These are phyloP conservation scores for Alsophila aescularia DNA, from an alignment of 2,888 invertebrate species.

Conservation along the genomic window DNA sequence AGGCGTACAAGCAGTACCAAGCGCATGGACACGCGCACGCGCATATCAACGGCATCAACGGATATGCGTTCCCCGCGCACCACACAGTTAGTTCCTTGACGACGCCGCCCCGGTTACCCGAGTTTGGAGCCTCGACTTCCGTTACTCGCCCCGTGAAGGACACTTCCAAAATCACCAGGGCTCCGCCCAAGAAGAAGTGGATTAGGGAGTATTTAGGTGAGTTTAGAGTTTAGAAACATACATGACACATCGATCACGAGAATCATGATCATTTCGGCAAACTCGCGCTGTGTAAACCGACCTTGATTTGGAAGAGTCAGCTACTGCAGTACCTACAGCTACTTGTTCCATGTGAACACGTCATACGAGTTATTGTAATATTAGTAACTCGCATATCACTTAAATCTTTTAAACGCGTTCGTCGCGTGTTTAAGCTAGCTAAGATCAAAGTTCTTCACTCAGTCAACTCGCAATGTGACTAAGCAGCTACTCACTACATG, in stretches of 20 bases:
- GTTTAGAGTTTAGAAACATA: slow-evolving; percentile 53
- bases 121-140: slow-evolving; percentile 58
- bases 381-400: too few relatives aligned
- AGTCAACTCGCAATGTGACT: too few relatives aligned
- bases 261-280: too few relatives aligned
- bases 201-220: slow-evolving; percentile 87
- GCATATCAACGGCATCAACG: slow-evolving; percentile 45
- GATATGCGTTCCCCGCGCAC: slow-evolving; percentile 58
- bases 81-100: slow-evolving; percentile 55
- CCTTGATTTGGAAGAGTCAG: too few relatives aligned
- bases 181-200: slow-evolving; percentile 91
- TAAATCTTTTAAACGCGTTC: too few relatives aligned
- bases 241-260: not conserved
- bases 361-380: too few relatives aligned
- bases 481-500: too few relatives aligned
- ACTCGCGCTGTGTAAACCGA: too few relatives aligned
- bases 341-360: too few relatives aligned
- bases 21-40: slow-evolving; percentile 54
- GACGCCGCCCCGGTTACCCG: slow-evolving; percentile 50
- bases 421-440: too few relatives aligned
- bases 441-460: too few relatives aligned
- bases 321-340: too few relatives aligned
- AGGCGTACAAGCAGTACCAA: slow-evolving; percentile 65
- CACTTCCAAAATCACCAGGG: slow-evolving; percentile 59
- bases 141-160: slow-evolving; percentile 54